Evolutionary conservation across 2,113 vertebrate species (phyloP).

Genomic region (Zosterops pallidus): DNA sequence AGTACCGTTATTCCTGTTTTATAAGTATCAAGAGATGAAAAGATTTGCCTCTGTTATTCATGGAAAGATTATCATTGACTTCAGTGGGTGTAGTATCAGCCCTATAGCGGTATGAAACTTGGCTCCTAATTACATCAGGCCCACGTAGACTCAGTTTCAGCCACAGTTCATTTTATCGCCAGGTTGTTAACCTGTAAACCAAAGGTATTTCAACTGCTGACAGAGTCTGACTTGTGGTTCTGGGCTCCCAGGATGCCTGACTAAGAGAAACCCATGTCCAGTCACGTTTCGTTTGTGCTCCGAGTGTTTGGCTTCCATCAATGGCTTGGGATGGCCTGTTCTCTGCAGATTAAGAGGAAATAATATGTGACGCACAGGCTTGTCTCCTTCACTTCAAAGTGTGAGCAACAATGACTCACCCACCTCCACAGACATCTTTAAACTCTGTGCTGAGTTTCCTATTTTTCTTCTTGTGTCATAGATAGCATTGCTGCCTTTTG

Average conservation of each 20-base stretch:
- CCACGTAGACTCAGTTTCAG: conserved; percentile 52
- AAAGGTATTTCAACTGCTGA: conserved; percentile 49
- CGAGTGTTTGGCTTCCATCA: conserved; percentile 36
- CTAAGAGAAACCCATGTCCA: conserved; percentile 61
- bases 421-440: conserved; percentile 59
- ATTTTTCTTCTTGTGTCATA: conserved; percentile 45
- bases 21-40: conserved; percentile 12
- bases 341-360: conserved; percentile 61
- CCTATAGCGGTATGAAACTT: conserved; percentile 67
- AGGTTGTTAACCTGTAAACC: conserved; percentile 46
- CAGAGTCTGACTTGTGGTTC: conserved; percentile 38
- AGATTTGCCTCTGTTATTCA: conserved; percentile 34
- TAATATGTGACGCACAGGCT: conserved; percentile 15
- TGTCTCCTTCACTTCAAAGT: conserved; percentile 63
- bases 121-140: conserved; percentile 42
- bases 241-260: conserved; percentile 48
- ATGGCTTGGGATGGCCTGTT: conserved; percentile 39
- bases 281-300: conserved; percentile 48
- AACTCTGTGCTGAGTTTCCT: conserved; percentile 55
- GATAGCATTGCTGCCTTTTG: conserved; percentile 54
- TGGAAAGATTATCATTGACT: conserved; percentile 54
- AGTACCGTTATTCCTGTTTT: conserved; percentile 48
- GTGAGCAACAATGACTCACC: conserved; percentile 67
- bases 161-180: conserved; percentile 48
- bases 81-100: conserved; percentile 68